phyloP scores from a whole-genome alignment of 2,797 vertebrate genomes.

The Vultur gryphus region DNA sequence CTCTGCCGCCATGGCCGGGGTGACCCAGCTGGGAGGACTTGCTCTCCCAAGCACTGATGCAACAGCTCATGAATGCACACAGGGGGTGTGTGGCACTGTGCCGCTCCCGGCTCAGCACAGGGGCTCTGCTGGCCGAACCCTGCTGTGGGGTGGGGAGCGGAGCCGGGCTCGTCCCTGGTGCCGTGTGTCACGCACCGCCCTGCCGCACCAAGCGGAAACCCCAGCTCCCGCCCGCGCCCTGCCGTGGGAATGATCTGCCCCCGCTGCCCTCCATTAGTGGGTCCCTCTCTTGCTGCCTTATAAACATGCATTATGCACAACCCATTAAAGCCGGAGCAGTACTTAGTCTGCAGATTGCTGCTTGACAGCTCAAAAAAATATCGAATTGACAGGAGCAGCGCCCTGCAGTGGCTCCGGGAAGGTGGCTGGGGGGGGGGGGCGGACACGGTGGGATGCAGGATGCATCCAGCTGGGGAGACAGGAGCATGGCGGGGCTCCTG shows the following conservation, averaged over 20 bases:
- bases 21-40: background rate
- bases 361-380: background rate
- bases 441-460: accelerated
- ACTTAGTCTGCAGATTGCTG: background rate
- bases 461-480: accelerated
- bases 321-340: background rate
- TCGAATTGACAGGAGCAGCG: background rate
- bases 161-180: background rate
- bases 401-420: background rate
- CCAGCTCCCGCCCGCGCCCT: accelerated
- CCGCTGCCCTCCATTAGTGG: background rate
- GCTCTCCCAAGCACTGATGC: accelerated
- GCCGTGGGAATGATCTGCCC: background rate
- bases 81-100: background rate
- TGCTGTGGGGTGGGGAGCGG: background rate
- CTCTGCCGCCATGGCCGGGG: accelerated
- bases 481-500: background rate
- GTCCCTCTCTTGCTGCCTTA: background rate
- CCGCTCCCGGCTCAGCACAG: background rate
- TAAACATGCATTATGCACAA: background rate
- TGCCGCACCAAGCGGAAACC: background rate
- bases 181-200: background rate
- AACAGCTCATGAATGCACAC: accelerated
- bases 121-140: background rate
- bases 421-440: background rate